phyloP scores from a whole-genome alignment of 2,888 invertebrate genomes.

The Gordius sp. region DNA sequence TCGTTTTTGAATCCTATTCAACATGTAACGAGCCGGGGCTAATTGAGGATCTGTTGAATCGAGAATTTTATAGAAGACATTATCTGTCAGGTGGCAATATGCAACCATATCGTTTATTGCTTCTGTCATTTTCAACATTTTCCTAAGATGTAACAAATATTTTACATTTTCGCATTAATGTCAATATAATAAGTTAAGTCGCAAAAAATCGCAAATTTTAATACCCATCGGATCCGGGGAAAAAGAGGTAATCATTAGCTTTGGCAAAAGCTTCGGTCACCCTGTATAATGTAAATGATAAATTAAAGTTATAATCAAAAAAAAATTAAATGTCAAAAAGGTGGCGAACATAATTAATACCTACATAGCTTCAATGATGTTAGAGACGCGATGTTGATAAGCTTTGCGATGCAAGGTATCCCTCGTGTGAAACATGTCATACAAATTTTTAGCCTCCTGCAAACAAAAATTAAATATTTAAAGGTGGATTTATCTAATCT shows the following conservation, averaged over 20 bases:
- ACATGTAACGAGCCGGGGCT: neutral
- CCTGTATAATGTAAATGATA: neutral
- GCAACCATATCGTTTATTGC: constrained; percentile 6
- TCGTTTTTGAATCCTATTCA: neutral
- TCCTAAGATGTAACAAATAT: neutral
- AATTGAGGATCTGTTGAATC: neutral
- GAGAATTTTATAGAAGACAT: neutral
- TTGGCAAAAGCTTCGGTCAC: neutral
- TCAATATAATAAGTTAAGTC: neutral
- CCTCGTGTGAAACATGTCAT: constrained; percentile 32
- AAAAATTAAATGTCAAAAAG: neutral
- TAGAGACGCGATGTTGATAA: neutral
- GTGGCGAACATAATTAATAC: too few relatives aligned
- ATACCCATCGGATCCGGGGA: neutral
- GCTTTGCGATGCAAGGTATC: constrained; percentile 28
- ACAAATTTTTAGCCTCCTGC: constrained; percentile 30
- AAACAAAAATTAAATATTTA: too few relatives aligned
- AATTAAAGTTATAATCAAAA: neutral
- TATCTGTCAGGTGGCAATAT: neutral
- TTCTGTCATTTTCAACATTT: constrained; percentile 10
- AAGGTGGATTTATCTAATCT: too few relatives aligned
- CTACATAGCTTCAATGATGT: constrained; percentile 5
- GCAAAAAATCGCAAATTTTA: neutral
- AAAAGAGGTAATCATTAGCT: neutral
- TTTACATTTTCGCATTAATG: neutral